phyloP scores from a whole-genome alignment of 2,797 vertebrate genomes.

The Anniella stebbinsi region DNA sequence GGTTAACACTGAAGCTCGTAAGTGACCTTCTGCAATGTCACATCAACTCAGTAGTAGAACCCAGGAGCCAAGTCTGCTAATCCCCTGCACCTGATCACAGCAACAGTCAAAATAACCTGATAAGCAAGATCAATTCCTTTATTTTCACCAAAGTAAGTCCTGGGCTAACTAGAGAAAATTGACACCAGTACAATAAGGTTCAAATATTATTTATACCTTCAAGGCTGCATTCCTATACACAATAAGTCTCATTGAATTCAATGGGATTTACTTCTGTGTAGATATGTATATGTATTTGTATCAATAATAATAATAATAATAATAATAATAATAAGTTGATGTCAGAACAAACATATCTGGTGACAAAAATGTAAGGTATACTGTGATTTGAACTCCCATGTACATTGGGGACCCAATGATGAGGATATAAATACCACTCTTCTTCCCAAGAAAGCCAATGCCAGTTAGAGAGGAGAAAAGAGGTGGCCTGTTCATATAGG shows the following conservation, averaged over 20 bases:
- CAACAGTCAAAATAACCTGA: conserved; percentile 5
- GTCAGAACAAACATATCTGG: no score
- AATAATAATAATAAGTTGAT: background rate
- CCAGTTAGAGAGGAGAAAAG: background rate
- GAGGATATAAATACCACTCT: background rate
- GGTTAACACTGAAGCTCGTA: background rate
- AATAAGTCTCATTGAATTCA: background rate
- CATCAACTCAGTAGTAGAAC: conserved; percentile 2
- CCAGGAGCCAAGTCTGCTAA: background rate
- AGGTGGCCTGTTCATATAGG: background rate
- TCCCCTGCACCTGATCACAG: background rate
- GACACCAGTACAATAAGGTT: background rate
- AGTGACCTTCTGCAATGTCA: conserved; percentile 22
- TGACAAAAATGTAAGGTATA: no score
- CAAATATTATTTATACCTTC: background rate
- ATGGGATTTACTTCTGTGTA: background rate
- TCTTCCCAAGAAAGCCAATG: no score
- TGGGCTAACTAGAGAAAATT: background rate
- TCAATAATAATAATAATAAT: background rate
- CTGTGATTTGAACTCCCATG: no score
- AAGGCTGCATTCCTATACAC: background rate
- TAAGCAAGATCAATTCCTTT: no score
- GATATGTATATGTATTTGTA: background rate
- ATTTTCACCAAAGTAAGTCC: background rate
- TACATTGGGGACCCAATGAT: background rate